phyloP scores from a whole-genome alignment of 2,888 invertebrate species.

The Xiphydria camelus region DNA sequence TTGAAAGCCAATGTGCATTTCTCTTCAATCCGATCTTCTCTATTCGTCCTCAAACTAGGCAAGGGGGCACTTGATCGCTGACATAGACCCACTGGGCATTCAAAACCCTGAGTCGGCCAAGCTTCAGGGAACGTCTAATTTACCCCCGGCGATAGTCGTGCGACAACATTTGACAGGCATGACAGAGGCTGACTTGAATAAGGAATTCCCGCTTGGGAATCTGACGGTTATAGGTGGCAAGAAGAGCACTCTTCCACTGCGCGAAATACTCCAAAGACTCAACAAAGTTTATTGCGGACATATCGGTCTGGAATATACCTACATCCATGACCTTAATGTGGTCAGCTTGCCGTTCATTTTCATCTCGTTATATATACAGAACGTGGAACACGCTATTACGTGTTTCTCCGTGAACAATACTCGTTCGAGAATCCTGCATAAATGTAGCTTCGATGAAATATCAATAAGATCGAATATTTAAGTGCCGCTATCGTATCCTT shows the following conservation, averaged over 20 bases:
- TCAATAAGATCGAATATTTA: not conserved
- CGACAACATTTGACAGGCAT: constrained; percentile 41
- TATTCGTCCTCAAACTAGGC: constrained; percentile 61
- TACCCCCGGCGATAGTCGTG: constrained; percentile 41
- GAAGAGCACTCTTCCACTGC: constrained; percentile 33
- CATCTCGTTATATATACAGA: too few relatives aligned
- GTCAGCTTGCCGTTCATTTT: constrained; percentile 26
- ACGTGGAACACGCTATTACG: not conserved
- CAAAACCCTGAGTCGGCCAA: constrained; percentile 43
- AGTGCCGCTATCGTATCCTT: not conserved
- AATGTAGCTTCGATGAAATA: too few relatives aligned
- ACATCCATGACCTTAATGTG: constrained; percentile 37
- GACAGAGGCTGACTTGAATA: constrained; percentile 39
- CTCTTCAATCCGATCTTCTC: too few relatives aligned
- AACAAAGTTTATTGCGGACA: constrained; percentile 49
- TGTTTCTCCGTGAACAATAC: too few relatives aligned
- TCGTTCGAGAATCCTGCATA: too few relatives aligned
- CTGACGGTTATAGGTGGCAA: constrained; percentile 43
- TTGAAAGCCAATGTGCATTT: too few relatives aligned
- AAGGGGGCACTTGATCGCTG: constrained; percentile 82
- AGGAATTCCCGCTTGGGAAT: constrained; percentile 36
- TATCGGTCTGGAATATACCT: constrained; percentile 46
- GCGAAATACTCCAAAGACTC: constrained; percentile 43
- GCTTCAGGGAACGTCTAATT: constrained; percentile 34
- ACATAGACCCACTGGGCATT: constrained; percentile 80